phyloP scores from a whole-genome alignment of 2,888 invertebrate genomes.

The Aromia moschata region DNA sequence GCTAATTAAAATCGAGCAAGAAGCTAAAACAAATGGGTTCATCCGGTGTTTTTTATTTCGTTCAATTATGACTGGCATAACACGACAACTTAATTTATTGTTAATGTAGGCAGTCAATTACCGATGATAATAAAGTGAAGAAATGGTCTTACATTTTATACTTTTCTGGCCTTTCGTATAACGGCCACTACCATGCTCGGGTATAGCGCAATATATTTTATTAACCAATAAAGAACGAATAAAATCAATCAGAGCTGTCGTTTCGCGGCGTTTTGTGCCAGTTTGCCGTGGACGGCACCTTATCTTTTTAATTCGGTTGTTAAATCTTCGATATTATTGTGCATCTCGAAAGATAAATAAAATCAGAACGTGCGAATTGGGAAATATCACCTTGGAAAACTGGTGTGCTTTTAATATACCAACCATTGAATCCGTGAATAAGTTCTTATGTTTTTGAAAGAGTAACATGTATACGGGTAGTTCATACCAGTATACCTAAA shows the following conservation, averaged over 20 bases:
- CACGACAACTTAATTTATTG: conserved; percentile 28
- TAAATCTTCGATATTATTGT: conserved; percentile 27
- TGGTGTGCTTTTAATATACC: no score
- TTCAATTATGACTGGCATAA: conserved; percentile 28
- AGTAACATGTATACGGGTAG: no score
- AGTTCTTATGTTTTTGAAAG: no score
- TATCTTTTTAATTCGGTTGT: conserved; percentile 32
- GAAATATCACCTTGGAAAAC: no score
- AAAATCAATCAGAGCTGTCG: conserved; percentile 27
- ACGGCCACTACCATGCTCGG: conserved; percentile 12
- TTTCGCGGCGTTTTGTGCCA: conserved; percentile 23
- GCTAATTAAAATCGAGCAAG: not conserved
- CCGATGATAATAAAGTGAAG: conserved; percentile 27
- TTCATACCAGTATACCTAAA: no score
- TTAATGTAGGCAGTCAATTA: conserved; percentile 23
- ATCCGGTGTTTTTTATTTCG: conserved; percentile 8
- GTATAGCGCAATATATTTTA: conserved; percentile 18
- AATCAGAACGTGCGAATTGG: no score
- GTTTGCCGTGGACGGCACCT: conserved; percentile 15
- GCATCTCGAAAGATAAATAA: conserved; percentile 23
- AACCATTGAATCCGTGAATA: no score
- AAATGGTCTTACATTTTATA: conserved; percentile 29
- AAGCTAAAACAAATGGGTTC: conserved; percentile 16
- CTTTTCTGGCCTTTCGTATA: conserved; percentile 23
- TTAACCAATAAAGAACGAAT: conserved; percentile 29